Evolutionary conservation across 2,113 vertebrate genomes (phyloP).

Genomic region (Aldabrachelys gigantea): DNA sequence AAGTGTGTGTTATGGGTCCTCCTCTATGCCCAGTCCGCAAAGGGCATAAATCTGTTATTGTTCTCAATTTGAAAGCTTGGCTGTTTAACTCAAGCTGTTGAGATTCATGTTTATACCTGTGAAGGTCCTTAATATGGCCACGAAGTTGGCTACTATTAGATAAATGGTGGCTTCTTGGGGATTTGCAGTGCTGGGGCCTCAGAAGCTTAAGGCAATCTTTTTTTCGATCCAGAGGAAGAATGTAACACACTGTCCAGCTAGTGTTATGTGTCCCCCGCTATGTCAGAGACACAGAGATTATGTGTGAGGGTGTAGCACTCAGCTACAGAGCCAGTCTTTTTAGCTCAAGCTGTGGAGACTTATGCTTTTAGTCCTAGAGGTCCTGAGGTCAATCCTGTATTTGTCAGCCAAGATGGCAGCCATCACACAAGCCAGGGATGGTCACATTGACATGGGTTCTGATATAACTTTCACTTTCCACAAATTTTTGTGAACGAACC

Average conservation of each 20-base stretch:
- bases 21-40: not conserved
- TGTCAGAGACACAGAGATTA: not conserved
- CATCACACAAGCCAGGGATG: not conserved
- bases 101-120: not conserved
- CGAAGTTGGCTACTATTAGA: not conserved
- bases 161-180: not conserved
- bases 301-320: not conserved
- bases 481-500: not conserved
- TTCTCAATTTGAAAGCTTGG: not conserved
- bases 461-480: not conserved
- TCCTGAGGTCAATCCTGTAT: not conserved
- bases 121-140: not conserved
- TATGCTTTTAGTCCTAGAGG: not conserved
- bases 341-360: not conserved
- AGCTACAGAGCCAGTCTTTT: not conserved
- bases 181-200: not conserved
- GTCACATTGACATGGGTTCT: not conserved
- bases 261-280: not conserved
- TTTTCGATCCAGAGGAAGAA: not conserved
- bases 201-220: not conserved
- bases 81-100: not conserved
- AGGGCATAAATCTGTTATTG: not conserved
- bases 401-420: not conserved
- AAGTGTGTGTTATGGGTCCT: fast-evolving
- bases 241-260: fast-evolving